Base-by-base conservation (phyloP, 2,888 invertebrate genomes). In the Eristalinus sepulchralis region DNA sequence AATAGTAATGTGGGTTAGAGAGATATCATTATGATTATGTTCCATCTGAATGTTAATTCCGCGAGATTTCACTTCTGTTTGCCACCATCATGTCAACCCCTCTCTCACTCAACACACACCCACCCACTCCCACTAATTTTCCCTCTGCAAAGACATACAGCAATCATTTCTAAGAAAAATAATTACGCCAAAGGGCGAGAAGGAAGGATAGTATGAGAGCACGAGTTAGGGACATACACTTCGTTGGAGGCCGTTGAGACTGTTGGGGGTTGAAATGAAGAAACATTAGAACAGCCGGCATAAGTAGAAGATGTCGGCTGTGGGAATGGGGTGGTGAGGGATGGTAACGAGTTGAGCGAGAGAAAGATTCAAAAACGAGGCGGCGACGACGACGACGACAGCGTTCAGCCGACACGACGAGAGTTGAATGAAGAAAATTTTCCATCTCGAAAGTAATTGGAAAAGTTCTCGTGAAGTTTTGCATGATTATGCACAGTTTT, bases 401-500 rank as follows among this genome's bases (percentile, higher is more conserved):
- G 11, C 27, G 17, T 13, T 27, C 13, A 10, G n/a, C 53, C 6
- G 22, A 1, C 31, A 60, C 31, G 60, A 57, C 57, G 57, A 57
- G 75, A 22, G 33, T 20, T n/a, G 75, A 75, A 47, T 68, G 79
- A 86, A 76, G 66, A 71, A 75, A 73, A 79, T 86, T 75, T 86
- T 83, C 86, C 83, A 86, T 83, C 83, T 86, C 83, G 86, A 86
- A 86, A 78, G 83, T 86, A 86, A 86, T 86, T 86, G 86, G 86
- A 86, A 86, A 86, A 86, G 86, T 86, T 86, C 83, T 57, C 57
- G 57, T 73, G 39, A 86, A 83, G 86, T 83, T 86, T 86, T 83
- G 86, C 79, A 83, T 79, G 86, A 86, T 86, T 86, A 86, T 86
- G 86, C 83, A 86, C 78, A 86, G 86, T 79, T 83, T 83, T 78